These are phyloP conservation scores for Xanthia togata DNA, from an alignment of 2,888 invertebrate species.

Conservation along the genomic window DNA sequence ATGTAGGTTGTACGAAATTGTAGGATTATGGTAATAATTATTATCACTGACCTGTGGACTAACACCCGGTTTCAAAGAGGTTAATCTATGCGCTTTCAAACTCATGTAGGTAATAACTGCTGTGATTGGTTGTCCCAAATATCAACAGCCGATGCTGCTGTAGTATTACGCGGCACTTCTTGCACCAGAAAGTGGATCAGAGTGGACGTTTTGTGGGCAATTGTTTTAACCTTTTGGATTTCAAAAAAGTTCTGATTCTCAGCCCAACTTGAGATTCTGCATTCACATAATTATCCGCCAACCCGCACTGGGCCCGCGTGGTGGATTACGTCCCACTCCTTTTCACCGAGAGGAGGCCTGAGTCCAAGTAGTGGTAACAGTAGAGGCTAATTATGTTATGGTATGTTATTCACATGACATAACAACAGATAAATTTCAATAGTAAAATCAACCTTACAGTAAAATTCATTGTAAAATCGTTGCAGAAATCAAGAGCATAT, in stretches of 20 bases:
- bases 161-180: not conserved
- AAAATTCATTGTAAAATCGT: no score
- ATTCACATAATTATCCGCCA: not conserved
- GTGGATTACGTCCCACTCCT: no score
- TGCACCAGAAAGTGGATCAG: not conserved
- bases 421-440: not conserved
- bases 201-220: not conserved
- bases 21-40: not conserved
- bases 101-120: not conserved
- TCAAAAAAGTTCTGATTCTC: not conserved
- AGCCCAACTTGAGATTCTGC: not conserved
- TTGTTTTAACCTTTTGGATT: not conserved
- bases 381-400: no score
- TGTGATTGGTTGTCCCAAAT: not conserved
- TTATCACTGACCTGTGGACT: not conserved
- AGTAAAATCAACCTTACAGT: no score
- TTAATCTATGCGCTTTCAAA: not conserved
- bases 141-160: not conserved
- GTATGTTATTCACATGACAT: not conserved
- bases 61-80: not conserved
- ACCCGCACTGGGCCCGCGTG: no score
- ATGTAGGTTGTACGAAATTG: conserved; percentile 17
- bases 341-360: no score
- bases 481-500: no score
- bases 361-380: no score